Evolutionary conservation across 2,888 invertebrate genomes (phyloP), one percentile per base, ranked within the genome.

Genomic region (Maniola hyperantus): DNA sequence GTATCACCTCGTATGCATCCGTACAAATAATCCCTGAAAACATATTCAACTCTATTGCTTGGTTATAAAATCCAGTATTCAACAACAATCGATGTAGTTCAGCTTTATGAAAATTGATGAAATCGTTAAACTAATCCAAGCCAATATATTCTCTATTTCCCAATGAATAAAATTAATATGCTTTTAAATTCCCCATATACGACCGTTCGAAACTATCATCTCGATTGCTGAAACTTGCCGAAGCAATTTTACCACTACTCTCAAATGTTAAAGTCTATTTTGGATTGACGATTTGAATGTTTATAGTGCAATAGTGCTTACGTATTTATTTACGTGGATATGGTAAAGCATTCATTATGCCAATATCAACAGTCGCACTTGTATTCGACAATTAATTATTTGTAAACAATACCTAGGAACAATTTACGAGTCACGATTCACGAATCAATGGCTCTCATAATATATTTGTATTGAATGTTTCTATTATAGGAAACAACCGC

Each of bases 321-420:
- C 18, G 73, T 82, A 83, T 86, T 82, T 83, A 82, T 81, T 82
- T 79, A 82, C 78, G 77, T 77, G 76, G 77, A 84, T 87, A 85
- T 84, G 82, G 80, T 76, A 79, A 82, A 82, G 84, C 85, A 89
- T 90, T 89, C 88, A 89, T 89, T 87, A 88, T 82, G 81, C 79
- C 85, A 87, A 83, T 89, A 89, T 86, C 85, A 86, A 87, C 83
- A 84, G 84, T 79, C 83, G 78, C 88, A 89, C 87, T 89, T 89
- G 89, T 87, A 87, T 84, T 85, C 81, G 87, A 82, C 89, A 83
- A 91, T 91, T 91, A 91, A 91, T 92, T 91, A 91, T 91, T 91
- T 86, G 92, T 87, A 91, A 90, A 91, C 89, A 91, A 85, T 85
- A 77, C 78, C 69, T 73, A 74, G 67, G 71, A 73, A 71, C 77